Percentiles rank a stretch among this genome's conserved stretches.
Conservation (phyloP, 2,888 invertebrate genomes). For the Caenorhabditis becei region DNA sequence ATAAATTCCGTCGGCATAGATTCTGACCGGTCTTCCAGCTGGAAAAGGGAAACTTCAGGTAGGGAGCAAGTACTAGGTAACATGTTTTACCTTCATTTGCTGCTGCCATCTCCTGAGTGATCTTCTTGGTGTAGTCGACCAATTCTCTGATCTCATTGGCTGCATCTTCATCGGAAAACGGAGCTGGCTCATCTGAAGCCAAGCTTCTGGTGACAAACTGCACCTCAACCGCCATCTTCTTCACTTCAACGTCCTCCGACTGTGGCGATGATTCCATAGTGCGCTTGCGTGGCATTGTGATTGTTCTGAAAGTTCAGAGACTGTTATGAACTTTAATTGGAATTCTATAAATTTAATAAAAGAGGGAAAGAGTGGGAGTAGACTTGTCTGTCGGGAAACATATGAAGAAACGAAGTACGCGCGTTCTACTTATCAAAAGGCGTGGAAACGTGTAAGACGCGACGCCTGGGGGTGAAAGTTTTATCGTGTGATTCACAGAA, state of each 20-base stretch:
- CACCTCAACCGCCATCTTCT: slow-evolving; percentile 43
- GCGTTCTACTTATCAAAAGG: slow-evolving; percentile 58
- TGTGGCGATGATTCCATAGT: slow-evolving; percentile 47
- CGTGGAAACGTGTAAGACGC: slow-evolving; percentile 43
- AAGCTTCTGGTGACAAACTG: slow-evolving; percentile 46
- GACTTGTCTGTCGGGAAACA: slow-evolving; percentile 18
- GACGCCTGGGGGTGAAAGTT: slow-evolving; percentile 32
- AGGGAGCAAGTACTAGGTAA: neutral
- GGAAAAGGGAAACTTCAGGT: slow-evolving; percentile 71
- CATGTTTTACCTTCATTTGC: slow-evolving; percentile 86
- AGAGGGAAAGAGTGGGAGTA: slow-evolving; percentile 10
- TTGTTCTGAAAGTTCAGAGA: slow-evolving; percentile 24
- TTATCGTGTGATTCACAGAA: slow-evolving; percentile 62
- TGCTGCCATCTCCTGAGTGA: slow-evolving; percentile 90
- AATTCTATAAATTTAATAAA: slow-evolving; percentile 39
- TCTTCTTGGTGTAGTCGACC: slow-evolving; percentile 90
- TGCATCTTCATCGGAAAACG: slow-evolving; percentile 77
- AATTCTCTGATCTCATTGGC: slow-evolving; percentile 83
- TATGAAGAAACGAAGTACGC: slow-evolving; percentile 47
- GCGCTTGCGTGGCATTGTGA: slow-evolving; percentile 58
- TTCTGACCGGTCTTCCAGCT: slow-evolving; percentile 90
- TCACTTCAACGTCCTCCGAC: slow-evolving; percentile 50
- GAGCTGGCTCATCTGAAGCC: slow-evolving; percentile 74
- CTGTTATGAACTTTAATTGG: slow-evolving; percentile 13
- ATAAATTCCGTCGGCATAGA: slow-evolving; percentile 99